Evolutionary conservation across 2,888 invertebrate species (phyloP).

Genomic region (Platycheirus rosarum): DNA sequence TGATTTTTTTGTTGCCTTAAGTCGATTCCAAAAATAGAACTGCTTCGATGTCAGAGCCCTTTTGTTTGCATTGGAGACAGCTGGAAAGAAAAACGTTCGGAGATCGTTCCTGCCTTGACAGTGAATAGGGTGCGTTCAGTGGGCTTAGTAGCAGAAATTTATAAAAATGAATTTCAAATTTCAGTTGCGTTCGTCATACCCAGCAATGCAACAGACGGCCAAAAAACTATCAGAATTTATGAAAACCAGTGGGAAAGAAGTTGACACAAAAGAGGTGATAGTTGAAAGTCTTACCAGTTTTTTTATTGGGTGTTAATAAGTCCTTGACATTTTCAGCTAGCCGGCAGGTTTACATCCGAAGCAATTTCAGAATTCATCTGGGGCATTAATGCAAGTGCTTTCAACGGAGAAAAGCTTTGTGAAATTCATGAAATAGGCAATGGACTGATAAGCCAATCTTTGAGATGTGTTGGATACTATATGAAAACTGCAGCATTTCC

Average conservation of each 20-base stretch:
- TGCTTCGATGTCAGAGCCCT: conserved; percentile 79
- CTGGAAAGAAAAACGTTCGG: conserved; percentile 83
- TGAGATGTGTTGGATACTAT: conserved; percentile 75
- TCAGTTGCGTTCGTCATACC: conserved; percentile 82
- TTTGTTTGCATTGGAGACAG: conserved; percentile 82
- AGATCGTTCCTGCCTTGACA: conserved; percentile 83
- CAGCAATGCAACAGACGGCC: conserved; percentile 81
- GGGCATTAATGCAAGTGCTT: conserved; percentile 80
- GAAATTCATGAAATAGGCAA: conserved; percentile 67
- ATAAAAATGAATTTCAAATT: neutral
- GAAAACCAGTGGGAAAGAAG: conserved; percentile 75
- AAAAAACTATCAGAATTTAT: conserved; percentile 81
- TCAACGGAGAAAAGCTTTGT: conserved; percentile 69
- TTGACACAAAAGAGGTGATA: conserved; percentile 81
- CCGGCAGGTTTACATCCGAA: conserved; percentile 80
- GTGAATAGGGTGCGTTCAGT: conserved; percentile 80
- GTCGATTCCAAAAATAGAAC: conserved; percentile 73
- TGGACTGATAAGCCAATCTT: conserved; percentile 72
- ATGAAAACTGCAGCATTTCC: conserved; percentile 75
- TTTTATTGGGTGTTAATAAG: neutral
- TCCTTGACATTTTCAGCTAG: conserved; percentile 67
- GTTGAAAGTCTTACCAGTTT: no score
- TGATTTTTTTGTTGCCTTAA: conserved; percentile 28
- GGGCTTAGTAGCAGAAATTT: neutral
- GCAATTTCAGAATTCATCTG: conserved; percentile 81